Evolutionary conservation across 2,113 vertebrate species (phyloP).

Genomic region (Microtus pennsylvanicus): DNA sequence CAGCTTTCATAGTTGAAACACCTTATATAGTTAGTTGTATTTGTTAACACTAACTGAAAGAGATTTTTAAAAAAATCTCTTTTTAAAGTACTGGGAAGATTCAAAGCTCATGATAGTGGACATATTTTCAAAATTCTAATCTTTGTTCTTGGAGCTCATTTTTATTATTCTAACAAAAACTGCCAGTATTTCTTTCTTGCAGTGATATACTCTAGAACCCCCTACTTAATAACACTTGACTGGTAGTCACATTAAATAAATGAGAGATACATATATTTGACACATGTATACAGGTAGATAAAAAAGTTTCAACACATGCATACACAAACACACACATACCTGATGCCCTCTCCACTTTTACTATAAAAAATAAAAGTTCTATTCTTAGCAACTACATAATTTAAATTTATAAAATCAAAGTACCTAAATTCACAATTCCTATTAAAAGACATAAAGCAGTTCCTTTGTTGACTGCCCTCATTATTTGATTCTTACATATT

Average conservation of each 20-base stretch:
- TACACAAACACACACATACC: not conserved
- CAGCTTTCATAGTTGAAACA: not conserved
- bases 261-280: not conserved
- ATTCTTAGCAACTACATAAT: no score
- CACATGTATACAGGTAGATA: no score
- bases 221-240: not conserved
- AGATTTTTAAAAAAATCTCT: not conserved
- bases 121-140: not conserved
- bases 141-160: conserved; percentile 4
- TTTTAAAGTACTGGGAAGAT: not conserved
- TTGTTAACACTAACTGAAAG: not conserved
- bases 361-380: no score
- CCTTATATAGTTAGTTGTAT: not conserved
- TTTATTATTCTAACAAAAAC: not conserved
- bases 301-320: not conserved
- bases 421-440: no score
- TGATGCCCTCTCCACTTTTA: not conserved
- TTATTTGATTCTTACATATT: no score
- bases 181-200: not conserved
- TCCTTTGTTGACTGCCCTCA: no score
- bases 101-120: not conserved
- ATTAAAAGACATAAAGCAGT: no score
- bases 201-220: not conserved
- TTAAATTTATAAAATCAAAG: no score
- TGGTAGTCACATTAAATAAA: not conserved